These are phyloP conservation scores for Phorcus lineatus DNA, from an alignment of 2,888 invertebrate genomes.

Conservation along the genomic window DNA sequence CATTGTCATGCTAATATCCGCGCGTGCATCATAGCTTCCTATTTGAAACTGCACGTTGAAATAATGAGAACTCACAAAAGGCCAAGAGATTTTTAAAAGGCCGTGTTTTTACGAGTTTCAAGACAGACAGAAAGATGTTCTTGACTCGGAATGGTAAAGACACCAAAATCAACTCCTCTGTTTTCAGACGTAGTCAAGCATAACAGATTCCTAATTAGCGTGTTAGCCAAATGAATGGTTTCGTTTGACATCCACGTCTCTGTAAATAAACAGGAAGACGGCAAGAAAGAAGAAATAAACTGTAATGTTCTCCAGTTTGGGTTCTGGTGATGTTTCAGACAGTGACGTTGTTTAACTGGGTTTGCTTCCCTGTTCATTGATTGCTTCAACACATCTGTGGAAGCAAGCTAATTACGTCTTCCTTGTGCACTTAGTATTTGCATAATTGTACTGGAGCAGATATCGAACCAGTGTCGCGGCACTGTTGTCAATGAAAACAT, in stretches of 20 bases:
- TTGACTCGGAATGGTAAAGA: neutral
- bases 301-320: neutral
- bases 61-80: neutral
- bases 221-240: slow-evolving; percentile 9
- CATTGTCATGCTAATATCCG: slow-evolving; percentile 12
- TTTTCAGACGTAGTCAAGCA: neutral
- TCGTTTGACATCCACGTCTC: slow-evolving; percentile 11
- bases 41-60: neutral
- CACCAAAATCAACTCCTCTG: neutral
- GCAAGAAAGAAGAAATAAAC: neutral
- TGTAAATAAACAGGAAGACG: slow-evolving; percentile 8
- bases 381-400: slow-evolving; percentile 18
- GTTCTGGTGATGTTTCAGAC: neutral
- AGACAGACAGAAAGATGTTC: neutral
- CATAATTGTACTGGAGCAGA: slow-evolving; percentile 14
- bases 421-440: slow-evolving; percentile 22
- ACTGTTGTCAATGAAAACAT: slow-evolving; percentile 21
- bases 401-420: slow-evolving; percentile 9
- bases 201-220: slow-evolving; percentile 9
- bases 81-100: neutral
- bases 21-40: neutral
- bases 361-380: neutral
- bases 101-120: neutral
- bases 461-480: slow-evolving; percentile 15
- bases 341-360: neutral